Percentiles rank a stretch among this genome's conserved stretches.
phyloP scores from a whole-genome alignment of 2,797 vertebrate genomes.

The Sus cebifrons region DNA sequence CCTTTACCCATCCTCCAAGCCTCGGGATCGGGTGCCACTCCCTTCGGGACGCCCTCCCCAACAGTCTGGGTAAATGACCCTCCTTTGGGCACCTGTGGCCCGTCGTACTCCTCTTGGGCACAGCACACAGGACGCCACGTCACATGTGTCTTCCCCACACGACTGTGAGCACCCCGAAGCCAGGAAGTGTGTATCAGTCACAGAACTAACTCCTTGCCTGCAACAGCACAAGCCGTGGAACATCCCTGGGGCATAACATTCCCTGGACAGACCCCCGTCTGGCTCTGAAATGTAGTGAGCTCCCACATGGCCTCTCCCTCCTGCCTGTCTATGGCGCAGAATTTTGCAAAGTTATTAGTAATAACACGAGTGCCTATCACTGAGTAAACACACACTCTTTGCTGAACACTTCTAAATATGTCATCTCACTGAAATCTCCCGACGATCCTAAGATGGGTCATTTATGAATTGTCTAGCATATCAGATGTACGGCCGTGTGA shows the following conservation, averaged over 20 bases:
- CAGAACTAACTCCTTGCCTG: not conserved
- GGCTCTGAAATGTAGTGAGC: constrained; percentile 21
- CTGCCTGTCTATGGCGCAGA: constrained; percentile 2
- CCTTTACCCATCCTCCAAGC: not conserved
- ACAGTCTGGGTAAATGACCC: not conserved
- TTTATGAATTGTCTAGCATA: constrained; percentile 55
- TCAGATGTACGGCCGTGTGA: constrained; percentile 45
- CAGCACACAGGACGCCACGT: not conserved
- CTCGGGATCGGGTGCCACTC: not conserved
- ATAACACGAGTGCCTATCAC: constrained; percentile 26
- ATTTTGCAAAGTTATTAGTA: constrained; percentile 51
- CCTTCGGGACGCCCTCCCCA: constrained; percentile 47
- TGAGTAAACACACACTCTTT: constrained; percentile 53
- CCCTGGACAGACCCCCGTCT: not conserved
- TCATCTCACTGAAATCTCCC: constrained; percentile 34
- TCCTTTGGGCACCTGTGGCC: not conserved
- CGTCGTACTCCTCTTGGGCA: not conserved
- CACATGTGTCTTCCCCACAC: not conserved
- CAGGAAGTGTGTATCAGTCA: not conserved
- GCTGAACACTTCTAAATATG: not conserved
- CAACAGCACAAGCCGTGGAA: not conserved
- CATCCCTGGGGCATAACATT: not conserved
- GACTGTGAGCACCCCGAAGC: not conserved
- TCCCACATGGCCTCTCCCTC: not conserved
- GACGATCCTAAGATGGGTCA: constrained; percentile 24